These are phyloP conservation scores for Argyrosomus regius DNA, from an alignment of 2,797 vertebrate species.

Conservation along the genomic window DNA sequence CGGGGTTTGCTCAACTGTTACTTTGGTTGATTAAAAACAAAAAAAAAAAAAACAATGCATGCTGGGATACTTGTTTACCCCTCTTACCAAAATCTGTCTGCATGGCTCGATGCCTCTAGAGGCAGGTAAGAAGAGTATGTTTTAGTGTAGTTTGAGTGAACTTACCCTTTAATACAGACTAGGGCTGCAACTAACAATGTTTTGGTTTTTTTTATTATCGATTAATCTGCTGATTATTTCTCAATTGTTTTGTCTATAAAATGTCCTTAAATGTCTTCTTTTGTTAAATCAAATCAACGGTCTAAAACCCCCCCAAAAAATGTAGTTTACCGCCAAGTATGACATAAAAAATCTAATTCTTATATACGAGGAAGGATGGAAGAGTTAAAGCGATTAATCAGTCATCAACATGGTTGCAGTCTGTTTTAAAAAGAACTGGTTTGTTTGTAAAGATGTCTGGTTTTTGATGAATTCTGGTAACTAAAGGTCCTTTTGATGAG, in stretches of 20 bases:
- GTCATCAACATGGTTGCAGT: neutral
- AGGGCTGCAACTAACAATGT: neutral
- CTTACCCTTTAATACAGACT: neutral
- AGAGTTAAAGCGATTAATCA: neutral
- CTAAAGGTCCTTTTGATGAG: conserved; percentile 5
- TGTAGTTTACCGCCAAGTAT: neutral
- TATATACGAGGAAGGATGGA: neutral
- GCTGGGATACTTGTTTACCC: too few relatives aligned
- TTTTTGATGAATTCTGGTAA: neutral
- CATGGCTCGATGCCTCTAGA: neutral
- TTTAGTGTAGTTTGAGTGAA: neutral
- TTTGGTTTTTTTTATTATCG: neutral
- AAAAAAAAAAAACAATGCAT: too few relatives aligned
- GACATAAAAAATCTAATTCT: neutral
- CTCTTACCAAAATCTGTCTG: neutral
- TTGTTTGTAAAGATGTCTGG: neutral
- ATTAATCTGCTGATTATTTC: neutral
- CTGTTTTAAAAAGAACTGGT: neutral
- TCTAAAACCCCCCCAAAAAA: neutral
- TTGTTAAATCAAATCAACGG: too few relatives aligned
- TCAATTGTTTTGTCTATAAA: neutral
- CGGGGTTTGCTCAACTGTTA: too few relatives aligned
- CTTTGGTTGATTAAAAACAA: too few relatives aligned
- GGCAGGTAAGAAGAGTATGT: neutral
- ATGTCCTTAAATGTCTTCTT: neutral